Evolutionary conservation across 2,888 invertebrate species (phyloP).

Genomic region (Psococerastis gibbosa): DNA sequence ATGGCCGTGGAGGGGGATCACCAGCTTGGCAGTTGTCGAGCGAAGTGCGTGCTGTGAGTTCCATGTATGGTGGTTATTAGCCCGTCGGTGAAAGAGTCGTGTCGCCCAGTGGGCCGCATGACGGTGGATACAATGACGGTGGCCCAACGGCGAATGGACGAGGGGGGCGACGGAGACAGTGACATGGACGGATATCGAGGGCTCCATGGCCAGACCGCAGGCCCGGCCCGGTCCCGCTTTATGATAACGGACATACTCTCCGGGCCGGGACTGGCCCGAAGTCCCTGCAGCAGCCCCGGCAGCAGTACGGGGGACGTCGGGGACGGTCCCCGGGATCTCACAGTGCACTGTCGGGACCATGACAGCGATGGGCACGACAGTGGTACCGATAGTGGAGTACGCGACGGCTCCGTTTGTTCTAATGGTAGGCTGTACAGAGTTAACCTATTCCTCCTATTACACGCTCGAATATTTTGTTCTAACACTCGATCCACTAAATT

Average conservation of each 20-base stretch:
- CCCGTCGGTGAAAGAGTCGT: slow-evolving; percentile 22
- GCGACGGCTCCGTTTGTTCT: slow-evolving; percentile 33
- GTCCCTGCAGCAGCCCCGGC: slow-evolving; percentile 7
- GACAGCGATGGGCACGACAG: slow-evolving; percentile 36
- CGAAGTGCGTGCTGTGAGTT: not conserved
- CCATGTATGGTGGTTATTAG: slow-evolving; percentile 20
- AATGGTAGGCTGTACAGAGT: slow-evolving; percentile 27
- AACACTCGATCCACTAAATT: too few relatives aligned
- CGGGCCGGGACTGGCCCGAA: slow-evolving; percentile 26
- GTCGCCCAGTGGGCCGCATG: slow-evolving; percentile 21
- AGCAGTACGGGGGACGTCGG: slow-evolving; percentile 33
- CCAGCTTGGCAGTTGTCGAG: not conserved
- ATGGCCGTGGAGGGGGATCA: not conserved
- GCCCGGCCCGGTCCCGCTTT: slow-evolving; percentile 56
- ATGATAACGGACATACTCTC: slow-evolving; percentile 80
- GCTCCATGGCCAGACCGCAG: slow-evolving; percentile 30
- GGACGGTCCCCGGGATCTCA: slow-evolving; percentile 33
- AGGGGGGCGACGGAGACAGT: slow-evolving; percentile 28
- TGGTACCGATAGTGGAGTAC: slow-evolving; percentile 33
- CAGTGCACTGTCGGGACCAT: slow-evolving; percentile 29
- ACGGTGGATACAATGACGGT: slow-evolving; percentile 19
- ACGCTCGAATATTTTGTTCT: too few relatives aligned
- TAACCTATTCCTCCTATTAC: too few relatives aligned
- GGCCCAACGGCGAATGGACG: slow-evolving; percentile 30
- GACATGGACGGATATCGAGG: slow-evolving; percentile 31